Evolutionary conservation across 2,113 vertebrate species (phyloP), one percentile per base, ranked within the genome.

Genomic region (Corythaixoides concolor): DNA sequence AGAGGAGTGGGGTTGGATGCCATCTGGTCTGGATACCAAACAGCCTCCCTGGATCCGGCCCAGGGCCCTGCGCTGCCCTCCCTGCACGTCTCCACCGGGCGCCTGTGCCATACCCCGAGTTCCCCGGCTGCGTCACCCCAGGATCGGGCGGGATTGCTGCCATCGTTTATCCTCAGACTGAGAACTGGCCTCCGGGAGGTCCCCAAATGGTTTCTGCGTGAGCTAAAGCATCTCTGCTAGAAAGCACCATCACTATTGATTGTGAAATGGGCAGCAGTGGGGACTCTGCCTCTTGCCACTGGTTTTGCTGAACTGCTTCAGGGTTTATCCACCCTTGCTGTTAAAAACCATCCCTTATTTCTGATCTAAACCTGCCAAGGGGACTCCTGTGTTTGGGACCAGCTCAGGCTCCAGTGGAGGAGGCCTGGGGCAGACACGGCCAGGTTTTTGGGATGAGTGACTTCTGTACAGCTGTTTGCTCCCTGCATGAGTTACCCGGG

Each of bases 21-120:
- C 53, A n/a, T 15, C 45, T 1, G 11, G 8, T 85, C 52, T 53
- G 1, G 3, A 21, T 27, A 60, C 53, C 62, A 27, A 47, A 37
- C 23, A 52, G 45, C 64, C 23, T 64, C 27, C 17, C 28, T 56
- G 66, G 43, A 17, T 60, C 19, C 8, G 8, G 18, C 23, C 28
- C 52, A 41, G 32, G 55, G 12, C 9, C 52, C 41, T 0, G 0
- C 2, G 3, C 6, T 41, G 6, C 53, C 22, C 35, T 75, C 66
- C 24, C 5, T 22, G 16, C 18, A 12, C 5, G 2, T 56, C 43
- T 47, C 47, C 45, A 37, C 24, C 0, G 1, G 32, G 33, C 30
- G 64, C 41, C 23, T 0, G 2, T 10, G 0, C 47, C 27, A 21
- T 9, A 26, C 9, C 32, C 18, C 2, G 4, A 23, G 39, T n/a